A percentile compares a stretch with the other conserved stretches of the same genome.
These are phyloP conservation scores for Drosophila neocordata DNA, from an alignment of 1,140 invertebrate species.

Conservation along the genomic window DNA sequence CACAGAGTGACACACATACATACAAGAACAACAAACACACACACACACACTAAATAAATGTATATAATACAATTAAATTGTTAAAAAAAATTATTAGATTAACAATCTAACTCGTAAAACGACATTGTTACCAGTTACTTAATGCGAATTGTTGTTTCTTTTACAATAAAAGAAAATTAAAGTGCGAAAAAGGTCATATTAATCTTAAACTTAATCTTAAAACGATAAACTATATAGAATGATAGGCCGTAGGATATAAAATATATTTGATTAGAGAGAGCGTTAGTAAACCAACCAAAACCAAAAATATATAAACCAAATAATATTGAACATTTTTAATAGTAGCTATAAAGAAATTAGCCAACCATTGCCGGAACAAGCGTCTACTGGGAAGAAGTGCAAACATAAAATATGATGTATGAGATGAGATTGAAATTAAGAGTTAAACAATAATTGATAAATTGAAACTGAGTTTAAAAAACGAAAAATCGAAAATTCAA, in stretches of 20 bases:
- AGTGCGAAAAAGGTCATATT: slow-evolving; percentile 32
- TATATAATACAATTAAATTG: slow-evolving; percentile 57
- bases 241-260: slow-evolving; percentile 55
- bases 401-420: slow-evolving; percentile 32
- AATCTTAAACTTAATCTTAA: slow-evolving; percentile 45
- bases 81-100: slow-evolving; percentile 58
- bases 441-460: slow-evolving; percentile 59
- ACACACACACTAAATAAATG: slow-evolving; percentile 27
- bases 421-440: slow-evolving; percentile 39
- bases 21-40: slow-evolving; percentile 4
- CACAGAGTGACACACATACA: slow-evolving; percentile 4
- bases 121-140: slow-evolving; percentile 64
- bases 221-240: slow-evolving; percentile 37
- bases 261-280: slow-evolving; percentile 53
- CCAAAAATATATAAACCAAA: slow-evolving; percentile 25
- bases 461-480: slow-evolving; percentile 77
- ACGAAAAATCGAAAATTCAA: slow-evolving; percentile 80
- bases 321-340: slow-evolving; percentile 44
- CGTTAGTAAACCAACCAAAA: slow-evolving; percentile 18
- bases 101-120: slow-evolving; percentile 45
- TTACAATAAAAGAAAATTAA: slow-evolving; percentile 54
- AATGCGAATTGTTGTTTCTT: slow-evolving; percentile 59
- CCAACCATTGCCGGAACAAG: slow-evolving; percentile 73
- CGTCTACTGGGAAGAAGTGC: slow-evolving; percentile 47
- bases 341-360: slow-evolving; percentile 66